These are phyloP conservation scores for Dicentrarchus labrax DNA, from an alignment of 2,113 vertebrate species.

Conservation along the genomic window DNA sequence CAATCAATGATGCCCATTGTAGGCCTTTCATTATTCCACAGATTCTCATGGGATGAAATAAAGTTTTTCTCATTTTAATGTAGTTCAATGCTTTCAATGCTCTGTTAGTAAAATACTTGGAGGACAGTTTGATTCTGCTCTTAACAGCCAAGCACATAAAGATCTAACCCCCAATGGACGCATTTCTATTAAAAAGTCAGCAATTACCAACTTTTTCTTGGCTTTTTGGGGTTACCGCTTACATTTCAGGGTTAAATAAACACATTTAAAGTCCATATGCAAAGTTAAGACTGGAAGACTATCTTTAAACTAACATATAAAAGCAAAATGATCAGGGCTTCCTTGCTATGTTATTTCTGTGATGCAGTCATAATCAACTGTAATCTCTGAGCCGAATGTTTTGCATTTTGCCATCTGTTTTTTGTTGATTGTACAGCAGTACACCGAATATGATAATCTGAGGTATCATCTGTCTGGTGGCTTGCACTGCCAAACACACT, in stretches of 20 bases:
- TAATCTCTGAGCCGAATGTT: not conserved
- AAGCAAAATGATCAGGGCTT: not conserved
- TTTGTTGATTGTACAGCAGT: no score
- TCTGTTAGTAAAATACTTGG: not conserved
- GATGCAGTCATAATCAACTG: not conserved
- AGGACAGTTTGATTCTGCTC: slow-evolving; percentile 4
- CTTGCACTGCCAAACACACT: not conserved
- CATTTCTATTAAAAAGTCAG: not conserved
- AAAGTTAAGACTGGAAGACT: not conserved
- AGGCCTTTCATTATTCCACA: slow-evolving; percentile 6
- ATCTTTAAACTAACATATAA: not conserved
- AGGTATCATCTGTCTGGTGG: not conserved
- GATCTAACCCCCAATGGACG: not conserved
- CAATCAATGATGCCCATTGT: slow-evolving; percentile 11
- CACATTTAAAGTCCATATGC: not conserved
- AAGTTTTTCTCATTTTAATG: slow-evolving; percentile 10
- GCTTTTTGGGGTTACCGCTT: not conserved
- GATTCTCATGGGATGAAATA: slow-evolving; percentile 5
- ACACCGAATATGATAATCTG: not conserved
- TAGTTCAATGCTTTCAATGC: not conserved
- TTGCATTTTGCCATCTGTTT: slow-evolving; percentile 1
- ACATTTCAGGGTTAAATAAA: not conserved
- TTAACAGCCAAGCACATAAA: not conserved
- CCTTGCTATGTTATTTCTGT: not conserved
- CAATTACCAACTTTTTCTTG: not conserved